These are phyloP conservation scores for Ovis canadensis DNA, from an alignment of 2,113 vertebrate genomes.

Conservation along the genomic window DNA sequence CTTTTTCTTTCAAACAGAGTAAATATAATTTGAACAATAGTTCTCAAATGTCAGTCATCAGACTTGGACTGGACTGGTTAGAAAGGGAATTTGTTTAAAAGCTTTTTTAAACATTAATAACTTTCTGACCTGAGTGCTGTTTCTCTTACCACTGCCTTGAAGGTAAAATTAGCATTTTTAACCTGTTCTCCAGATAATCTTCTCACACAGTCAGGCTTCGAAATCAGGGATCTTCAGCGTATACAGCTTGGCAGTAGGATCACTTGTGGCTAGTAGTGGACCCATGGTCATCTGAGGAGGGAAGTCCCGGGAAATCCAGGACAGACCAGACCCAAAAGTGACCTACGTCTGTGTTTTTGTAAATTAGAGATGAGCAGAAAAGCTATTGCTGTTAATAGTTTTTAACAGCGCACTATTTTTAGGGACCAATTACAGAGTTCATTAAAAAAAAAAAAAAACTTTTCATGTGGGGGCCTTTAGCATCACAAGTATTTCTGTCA, in stretches of 20 bases:
- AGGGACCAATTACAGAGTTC: neutral
- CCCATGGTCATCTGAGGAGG: accelerated
- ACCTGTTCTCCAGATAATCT: neutral
- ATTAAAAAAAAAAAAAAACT: neutral
- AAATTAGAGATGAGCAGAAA: neutral
- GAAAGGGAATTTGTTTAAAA: neutral
- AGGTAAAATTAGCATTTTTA: neutral
- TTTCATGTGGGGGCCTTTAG: neutral
- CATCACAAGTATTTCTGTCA: neutral
- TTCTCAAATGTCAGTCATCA: neutral
- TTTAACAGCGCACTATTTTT: neutral
- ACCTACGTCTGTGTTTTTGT: neutral
- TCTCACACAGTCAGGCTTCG: neutral
- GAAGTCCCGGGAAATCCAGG: neutral
- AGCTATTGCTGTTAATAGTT: neutral
- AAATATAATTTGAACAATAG: neutral
- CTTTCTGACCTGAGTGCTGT: neutral
- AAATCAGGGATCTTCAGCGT: neutral
- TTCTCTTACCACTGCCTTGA: neutral
- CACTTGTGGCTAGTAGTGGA: neutral
- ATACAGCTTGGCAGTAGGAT: neutral
- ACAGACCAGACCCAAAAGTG: neutral
- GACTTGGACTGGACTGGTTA: neutral
- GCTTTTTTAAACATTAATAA: neutral
- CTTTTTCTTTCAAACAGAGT: neutral